Conservation (phyloP, 2,797 vertebrate species). For the Coreius guichenoti region DNA sequence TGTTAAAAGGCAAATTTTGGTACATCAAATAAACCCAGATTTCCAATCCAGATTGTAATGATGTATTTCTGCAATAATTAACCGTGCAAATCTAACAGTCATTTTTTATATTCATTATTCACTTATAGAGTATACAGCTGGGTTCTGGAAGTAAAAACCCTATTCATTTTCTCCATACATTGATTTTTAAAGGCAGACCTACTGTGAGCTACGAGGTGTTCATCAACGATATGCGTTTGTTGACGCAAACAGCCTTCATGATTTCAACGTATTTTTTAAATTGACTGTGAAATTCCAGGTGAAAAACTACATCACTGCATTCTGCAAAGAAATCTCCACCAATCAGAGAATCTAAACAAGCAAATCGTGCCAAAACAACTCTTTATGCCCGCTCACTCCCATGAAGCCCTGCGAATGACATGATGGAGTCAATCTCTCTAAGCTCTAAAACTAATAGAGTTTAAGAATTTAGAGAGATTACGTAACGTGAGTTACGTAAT, state of each 20-base stretch:
- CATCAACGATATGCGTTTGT: neutral
- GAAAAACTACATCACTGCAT: neutral
- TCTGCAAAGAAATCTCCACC: neutral
- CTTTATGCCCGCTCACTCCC: neutral
- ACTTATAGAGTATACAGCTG: neutral
- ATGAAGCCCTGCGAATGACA: neutral
- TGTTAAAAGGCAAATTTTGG: neutral
- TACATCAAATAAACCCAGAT: neutral
- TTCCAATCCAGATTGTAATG: neutral
- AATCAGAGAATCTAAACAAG: neutral
- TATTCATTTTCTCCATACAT: neutral
- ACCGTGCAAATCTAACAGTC: neutral
- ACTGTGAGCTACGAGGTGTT: neutral
- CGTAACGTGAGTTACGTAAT: neutral
- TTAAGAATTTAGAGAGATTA: neutral
- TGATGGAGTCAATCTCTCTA: neutral
- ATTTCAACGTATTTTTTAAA: neutral
- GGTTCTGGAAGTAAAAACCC: neutral
- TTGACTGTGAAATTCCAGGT: neutral
- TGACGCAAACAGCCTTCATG: neutral
- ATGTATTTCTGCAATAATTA: neutral
- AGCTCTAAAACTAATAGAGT: neutral
- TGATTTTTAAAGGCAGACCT: neutral
- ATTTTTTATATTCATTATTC: neutral
- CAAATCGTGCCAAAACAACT: neutral